Conservation (phyloP, 1,140 invertebrate species). For the Eumeta japonica region DNA sequence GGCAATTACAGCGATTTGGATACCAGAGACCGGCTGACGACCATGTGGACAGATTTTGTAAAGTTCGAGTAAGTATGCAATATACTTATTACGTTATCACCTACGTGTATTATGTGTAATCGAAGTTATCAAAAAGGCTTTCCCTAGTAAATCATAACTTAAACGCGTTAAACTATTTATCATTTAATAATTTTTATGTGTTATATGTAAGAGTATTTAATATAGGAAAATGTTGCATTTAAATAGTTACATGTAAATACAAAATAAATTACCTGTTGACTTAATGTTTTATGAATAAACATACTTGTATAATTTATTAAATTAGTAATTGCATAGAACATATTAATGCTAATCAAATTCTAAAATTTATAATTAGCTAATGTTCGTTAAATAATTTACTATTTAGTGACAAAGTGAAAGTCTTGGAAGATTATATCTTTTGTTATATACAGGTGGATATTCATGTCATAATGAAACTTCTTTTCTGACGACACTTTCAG, state of each 20-base stretch:
- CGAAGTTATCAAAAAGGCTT: background rate
- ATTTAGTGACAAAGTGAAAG: background rate
- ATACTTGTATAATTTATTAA: too few relatives aligned
- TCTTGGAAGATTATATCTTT: background rate
- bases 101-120: background rate
- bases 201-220: too few relatives aligned
- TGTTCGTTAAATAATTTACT: background rate
- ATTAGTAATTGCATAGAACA: background rate
- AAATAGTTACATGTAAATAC: too few relatives aligned
- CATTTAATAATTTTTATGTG: too few relatives aligned
- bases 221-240: too few relatives aligned
- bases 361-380: background rate
- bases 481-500: constrained; percentile 26
- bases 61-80: constrained; percentile 41
- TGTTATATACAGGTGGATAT: background rate
- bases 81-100: too few relatives aligned
- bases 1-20: constrained; percentile 29
- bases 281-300: too few relatives aligned
- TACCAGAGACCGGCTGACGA: constrained; percentile 34
- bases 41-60: constrained; percentile 44
- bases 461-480: background rate
- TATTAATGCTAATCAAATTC: background rate
- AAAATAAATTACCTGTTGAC: too few relatives aligned
- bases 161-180: background rate
- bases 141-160: background rate